phyloP scores from a whole-genome alignment of 2,888 invertebrate genomes.

The Drosophila macrothrix region DNA sequence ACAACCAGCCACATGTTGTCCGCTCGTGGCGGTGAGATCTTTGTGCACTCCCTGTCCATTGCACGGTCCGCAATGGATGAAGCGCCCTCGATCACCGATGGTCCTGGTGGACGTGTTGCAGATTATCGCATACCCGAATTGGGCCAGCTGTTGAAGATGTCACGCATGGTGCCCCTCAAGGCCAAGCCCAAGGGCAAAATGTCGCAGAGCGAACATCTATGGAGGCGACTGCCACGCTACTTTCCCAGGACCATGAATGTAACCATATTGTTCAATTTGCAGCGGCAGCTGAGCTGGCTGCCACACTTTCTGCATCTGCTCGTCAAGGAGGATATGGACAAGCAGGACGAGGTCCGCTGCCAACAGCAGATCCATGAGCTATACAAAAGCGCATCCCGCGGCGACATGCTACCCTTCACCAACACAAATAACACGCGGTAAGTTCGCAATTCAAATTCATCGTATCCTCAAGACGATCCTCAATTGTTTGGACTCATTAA shows the following conservation, averaged over 20 bases:
- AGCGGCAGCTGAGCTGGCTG: slow-evolving; percentile 92
- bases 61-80: slow-evolving; percentile 95
- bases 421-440: slow-evolving; percentile 86
- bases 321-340: slow-evolving; percentile 92
- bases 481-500: too few species aligned
- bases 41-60: slow-evolving; percentile 95
- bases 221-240: slow-evolving; percentile 91
- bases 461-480: not conserved
- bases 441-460: not conserved
- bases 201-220: slow-evolving; percentile 89
- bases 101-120: slow-evolving; percentile 96
- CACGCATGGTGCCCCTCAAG: slow-evolving; percentile 91
- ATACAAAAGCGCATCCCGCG: slow-evolving; percentile 92
- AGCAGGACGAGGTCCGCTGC: slow-evolving; percentile 94
- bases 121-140: slow-evolving; percentile 95
- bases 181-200: slow-evolving; percentile 83
- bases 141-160: slow-evolving; percentile 94
- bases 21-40: slow-evolving; percentile 97
- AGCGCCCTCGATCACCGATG: slow-evolving; percentile 97
- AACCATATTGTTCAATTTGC: slow-evolving; percentile 93
- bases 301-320: slow-evolving; percentile 93
- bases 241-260: slow-evolving; percentile 96
- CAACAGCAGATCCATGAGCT: slow-evolving; percentile 93
- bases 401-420: slow-evolving; percentile 91
- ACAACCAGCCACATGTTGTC: slow-evolving; percentile 96